Evolutionary conservation across 2,797 vertebrate genomes (phyloP).

Genomic region (Limosa lapponica): DNA sequence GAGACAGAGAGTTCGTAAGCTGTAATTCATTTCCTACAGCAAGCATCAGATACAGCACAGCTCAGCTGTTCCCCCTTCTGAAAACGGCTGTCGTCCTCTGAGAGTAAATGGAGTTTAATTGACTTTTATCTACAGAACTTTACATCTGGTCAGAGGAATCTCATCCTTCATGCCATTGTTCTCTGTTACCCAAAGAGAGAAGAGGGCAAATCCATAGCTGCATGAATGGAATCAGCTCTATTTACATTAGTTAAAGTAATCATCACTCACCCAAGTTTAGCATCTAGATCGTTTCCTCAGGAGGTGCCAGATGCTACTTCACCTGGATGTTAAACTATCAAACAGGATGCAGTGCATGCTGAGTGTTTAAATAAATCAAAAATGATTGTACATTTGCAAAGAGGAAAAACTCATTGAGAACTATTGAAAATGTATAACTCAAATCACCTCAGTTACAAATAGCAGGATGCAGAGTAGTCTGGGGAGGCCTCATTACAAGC

Average conservation of each 20-base stretch:
- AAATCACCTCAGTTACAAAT: not conserved
- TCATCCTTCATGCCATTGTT: not conserved
- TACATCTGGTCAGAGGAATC: not conserved
- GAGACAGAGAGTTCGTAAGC: not conserved
- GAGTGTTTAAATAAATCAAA: not conserved
- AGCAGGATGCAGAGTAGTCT: not conserved
- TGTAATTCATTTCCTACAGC: not conserved
- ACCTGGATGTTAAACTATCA: not conserved
- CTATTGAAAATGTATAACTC: not conserved
- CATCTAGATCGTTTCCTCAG: not conserved
- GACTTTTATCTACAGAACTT: not conserved
- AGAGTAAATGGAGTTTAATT: not conserved
- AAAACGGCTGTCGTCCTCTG: not conserved
- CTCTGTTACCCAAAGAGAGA: not conserved
- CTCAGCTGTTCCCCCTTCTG: not conserved
- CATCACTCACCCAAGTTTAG: not conserved
- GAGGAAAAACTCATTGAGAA: not conserved
- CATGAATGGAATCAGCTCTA: not conserved
- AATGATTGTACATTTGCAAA: not conserved
- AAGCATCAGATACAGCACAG: not conserved
- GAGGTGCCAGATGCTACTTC: not conserved
- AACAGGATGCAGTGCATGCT: not conserved
- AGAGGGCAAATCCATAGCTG: not conserved
- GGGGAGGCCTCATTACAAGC: not conserved
- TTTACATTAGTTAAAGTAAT: not conserved